Evolutionary conservation across 2,888 invertebrate genomes (phyloP).

Genomic region (Tenthredo livida): DNA sequence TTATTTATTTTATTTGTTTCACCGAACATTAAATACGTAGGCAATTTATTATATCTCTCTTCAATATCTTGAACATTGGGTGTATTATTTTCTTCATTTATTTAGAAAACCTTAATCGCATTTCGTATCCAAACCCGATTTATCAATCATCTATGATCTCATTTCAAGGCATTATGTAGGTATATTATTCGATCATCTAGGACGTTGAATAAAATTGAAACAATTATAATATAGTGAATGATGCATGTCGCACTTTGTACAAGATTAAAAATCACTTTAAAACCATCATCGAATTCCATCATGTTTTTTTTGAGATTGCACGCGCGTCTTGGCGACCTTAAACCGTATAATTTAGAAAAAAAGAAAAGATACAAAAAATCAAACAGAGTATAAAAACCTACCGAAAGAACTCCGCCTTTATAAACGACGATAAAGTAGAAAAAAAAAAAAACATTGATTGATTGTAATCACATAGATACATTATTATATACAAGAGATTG

Average conservation of each 20-base stretch:
- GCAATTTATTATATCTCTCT: background rate
- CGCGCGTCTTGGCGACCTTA: background rate
- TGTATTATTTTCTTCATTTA: background rate
- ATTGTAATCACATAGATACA: slow-evolving; percentile 5
- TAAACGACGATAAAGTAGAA: background rate
- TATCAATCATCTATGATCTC: background rate
- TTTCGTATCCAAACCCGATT: background rate
- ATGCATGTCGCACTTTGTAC: slow-evolving; percentile 1
- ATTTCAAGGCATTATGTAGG: background rate
- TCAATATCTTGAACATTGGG: background rate
- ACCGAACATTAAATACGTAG: background rate
- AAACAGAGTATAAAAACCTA: background rate
- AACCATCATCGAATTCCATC: background rate
- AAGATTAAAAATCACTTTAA: background rate
- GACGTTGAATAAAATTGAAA: background rate
- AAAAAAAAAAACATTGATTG: slow-evolving; percentile 1
- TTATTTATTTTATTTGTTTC: too few relatives aligned
- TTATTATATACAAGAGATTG: slow-evolving; percentile 3
- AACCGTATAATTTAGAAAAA: background rate
- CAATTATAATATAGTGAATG: background rate
- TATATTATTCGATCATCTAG: background rate
- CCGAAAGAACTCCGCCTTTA: background rate
- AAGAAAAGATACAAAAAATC: too few relatives aligned
- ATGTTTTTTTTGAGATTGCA: slow-evolving; percentile 16
- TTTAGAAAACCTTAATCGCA: background rate